Evolutionary conservation across 2,797 vertebrate genomes (phyloP), one percentile per base, ranked within the genome.

Genomic region (Anisognathus igniventris): DNA sequence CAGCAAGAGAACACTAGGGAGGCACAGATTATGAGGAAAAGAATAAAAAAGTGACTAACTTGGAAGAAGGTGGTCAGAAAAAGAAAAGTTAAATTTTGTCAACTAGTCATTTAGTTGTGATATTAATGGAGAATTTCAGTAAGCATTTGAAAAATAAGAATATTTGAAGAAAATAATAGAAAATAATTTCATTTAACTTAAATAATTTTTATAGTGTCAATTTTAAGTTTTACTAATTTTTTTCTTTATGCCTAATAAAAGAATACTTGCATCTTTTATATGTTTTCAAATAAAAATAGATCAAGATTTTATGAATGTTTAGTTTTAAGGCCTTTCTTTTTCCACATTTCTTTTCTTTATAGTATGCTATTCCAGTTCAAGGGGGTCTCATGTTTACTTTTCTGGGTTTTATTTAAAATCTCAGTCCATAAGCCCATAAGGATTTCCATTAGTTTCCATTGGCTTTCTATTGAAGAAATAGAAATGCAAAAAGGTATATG

Each of bases 271-370:
- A 11, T 53, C 2, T 73, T 89, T 25, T 58, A 19, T 56, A 25
- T 42, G 4, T 47, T 73, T 81, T 68, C 7, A 12, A 71, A 37
- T 15, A 44, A 54, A n/a, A n/a, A 60, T 25, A 58, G 4, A 7
- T 73, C 61, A n/a, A 16, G 0, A 2, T 71, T 71, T 56, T 8
- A 67, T 21, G 15, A 21, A 57, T 50, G 4, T 4, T 84, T 86
- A 28, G 39, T 74, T 89, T 60, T 25, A 78, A 67, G 50, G 31
- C 1, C 0, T 61, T 65, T 74, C 0, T n/a, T 17, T 74, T 48
- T 48, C 6, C 1, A 1, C n/a, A 3, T 14, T 10, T 11, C 7
- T 13, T 28, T 33, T 10, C 5, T n/a, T 54, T 47, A 23, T 12
- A 21, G 3, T 12, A 42, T 66, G 7, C 4, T 53, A 17, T 15